Evolutionary conservation across 1,140 invertebrate species (phyloP), one percentile per base, ranked within the genome.

Genomic region (Bombus pascuorum): DNA sequence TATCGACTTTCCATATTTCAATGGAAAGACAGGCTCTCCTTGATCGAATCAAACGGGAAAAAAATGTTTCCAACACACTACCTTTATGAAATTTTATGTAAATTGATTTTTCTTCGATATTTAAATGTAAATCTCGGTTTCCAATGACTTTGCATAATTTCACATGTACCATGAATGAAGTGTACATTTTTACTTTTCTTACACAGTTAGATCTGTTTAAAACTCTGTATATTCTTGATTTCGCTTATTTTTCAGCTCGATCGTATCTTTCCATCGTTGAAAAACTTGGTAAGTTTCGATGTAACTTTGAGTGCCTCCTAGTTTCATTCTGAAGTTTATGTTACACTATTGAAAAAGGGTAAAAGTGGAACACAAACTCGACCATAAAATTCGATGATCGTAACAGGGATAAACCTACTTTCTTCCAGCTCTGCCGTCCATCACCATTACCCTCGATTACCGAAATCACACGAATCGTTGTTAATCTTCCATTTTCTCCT

Each of bases 1-100:
- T 53, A 53, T 8, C 47, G 47, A 53, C 47, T 78, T 78, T 80
- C 34, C 77, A 47, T 81, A n/a, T 34, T 66, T n/a, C 34, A 13
- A 42, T 32, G 18, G 66, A 66, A 74, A 42, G 28, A 80, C 25
- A 34, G 74, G 75, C 25, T 47, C 47, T 70, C 66, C 75, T 70
- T 62, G 37, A n/a, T 59, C 53, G 28, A 25, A 28, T 22, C 3
- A 53, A 53, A 53, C 0, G 0, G 1, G 13, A 5, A 39, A 32
- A 22, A n/a, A n/a, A 72, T 39, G 25, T 32, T 28, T 42, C 1
- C 9, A 34, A 3, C 6, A 8, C 3, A 13, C 10, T 4, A 62
- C 10, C 12, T 68, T 22, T 68, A 10, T 68, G 28, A 6, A 74
- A 74, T 74, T 74, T 34, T 25, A 22, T 53, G 47, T 34, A 22